Evolutionary conservation across 1,140 invertebrate species (phyloP).

Genomic region (Aphidius ervi): DNA sequence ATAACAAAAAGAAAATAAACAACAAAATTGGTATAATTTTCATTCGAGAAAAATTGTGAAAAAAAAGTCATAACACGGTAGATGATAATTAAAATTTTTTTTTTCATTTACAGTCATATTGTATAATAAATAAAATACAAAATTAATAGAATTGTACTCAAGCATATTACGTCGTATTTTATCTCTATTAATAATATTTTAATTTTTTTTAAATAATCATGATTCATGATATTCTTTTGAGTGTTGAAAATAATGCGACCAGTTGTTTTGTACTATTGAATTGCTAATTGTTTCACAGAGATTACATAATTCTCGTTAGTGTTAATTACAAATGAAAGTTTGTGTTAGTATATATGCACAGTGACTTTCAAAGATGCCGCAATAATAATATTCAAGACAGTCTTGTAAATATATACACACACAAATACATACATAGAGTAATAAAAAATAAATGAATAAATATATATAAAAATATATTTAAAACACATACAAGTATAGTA

Average conservation of each 20-base stretch:
- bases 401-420: not conserved
- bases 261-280: not conserved
- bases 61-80: no score
- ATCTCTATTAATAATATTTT: no score
- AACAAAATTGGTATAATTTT: not conserved
- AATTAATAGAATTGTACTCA: no score
- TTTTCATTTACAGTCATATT: not conserved
- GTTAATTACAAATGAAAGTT: slow-evolving; percentile 15
- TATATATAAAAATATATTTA: not conserved
- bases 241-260: no score
- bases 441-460: not conserved
- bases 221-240: no score
- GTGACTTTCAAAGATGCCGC: not conserved
- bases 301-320: slow-evolving; percentile 17
- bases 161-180: no score
- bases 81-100: not conserved
- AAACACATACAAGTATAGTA: not conserved
- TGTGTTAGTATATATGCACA: not conserved
- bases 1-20: slow-evolving; percentile 1
- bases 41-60: no score
- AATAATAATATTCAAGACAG: not conserved
- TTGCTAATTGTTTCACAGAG: slow-evolving; percentile 16
- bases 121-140: not conserved
- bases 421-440: not conserved
- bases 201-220: no score